Evolutionary conservation across 2,888 invertebrate genomes (phyloP).

Genomic region (Andricus quercusramuli): DNA sequence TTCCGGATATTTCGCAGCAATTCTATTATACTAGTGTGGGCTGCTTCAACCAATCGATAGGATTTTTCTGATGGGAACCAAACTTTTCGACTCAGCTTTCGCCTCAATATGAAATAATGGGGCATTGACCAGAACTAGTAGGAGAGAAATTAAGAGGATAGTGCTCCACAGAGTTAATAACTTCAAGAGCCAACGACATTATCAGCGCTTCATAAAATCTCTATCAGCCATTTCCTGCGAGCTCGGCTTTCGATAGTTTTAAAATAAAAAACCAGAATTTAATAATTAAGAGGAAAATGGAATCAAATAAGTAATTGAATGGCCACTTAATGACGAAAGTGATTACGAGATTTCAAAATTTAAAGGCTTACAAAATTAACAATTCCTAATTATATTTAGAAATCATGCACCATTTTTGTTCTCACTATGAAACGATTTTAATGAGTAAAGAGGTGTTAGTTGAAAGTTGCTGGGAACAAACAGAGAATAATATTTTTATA

Average conservation of each 20-base stretch:
- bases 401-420: too few species aligned
- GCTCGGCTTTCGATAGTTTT: neutral
- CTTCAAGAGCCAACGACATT: neutral
- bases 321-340: too few species aligned
- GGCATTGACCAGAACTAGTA: neutral
- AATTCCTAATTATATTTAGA: too few species aligned
- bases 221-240: neutral
- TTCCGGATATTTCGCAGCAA: constrained; percentile 20
- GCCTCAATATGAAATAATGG: neutral
- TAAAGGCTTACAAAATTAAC: too few species aligned
- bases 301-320: too few species aligned
- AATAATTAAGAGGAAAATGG: constrained; percentile 25
- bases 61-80: neutral
- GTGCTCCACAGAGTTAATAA: neutral
- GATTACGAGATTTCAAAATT: too few species aligned
- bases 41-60: constrained; percentile 8
- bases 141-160: neutral
- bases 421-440: too few species aligned
- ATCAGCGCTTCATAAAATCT: neutral
- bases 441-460: too few species aligned
- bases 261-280: constrained; percentile 41
- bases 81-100: neutral
- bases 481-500: too few species aligned
- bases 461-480: too few species aligned
- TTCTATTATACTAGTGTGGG: neutral